Base-by-base conservation (phyloP, 2,888 invertebrate species). In the Amblyjoppa proteus region DNA sequence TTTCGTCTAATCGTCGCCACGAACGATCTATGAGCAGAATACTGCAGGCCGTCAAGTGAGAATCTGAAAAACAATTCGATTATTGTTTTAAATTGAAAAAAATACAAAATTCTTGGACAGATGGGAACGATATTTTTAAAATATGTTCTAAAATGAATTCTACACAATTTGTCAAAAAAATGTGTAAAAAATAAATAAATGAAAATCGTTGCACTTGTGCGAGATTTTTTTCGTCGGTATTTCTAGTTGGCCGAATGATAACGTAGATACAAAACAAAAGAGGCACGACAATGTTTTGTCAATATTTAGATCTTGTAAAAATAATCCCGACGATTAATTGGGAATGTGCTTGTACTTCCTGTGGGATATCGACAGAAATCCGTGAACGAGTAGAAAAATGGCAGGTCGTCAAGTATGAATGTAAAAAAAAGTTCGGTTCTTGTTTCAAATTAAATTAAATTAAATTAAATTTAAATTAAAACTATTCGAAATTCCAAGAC, bases 21-120 rank as follows among this genome's bases (percentile, higher is more conserved):
- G 80, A 61, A 71, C 85, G 75, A 75, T 86, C 84, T 68, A 92
- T 91, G 91, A 88, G 82, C 75, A 89, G 87, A 80, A 69, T 89
- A 87, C 84, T 85, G 16, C 84, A 80, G 88, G 58, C 73, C 34
- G 73, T 88, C 78, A 91, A 88, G 92, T 92, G 92, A 90, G 89
- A 75, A 7, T 16, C 58, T 5, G 7, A 45, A 38, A 31, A n/a
- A 41, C 49, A 64, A 31, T 85, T 61, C 13, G 51, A 28, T 34
- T 64, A 58, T 75, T 66, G 9, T 76, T 28, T 68, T 31, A 4
- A 3, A 51, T 49, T 31, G 20, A 38, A 25, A 34, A 38, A 13
- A 71, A 20, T 20, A 20, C 3, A 49, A 4, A 28, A 28, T 41
- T 4, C 51, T 20, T 13, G 7, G 0, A 16, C n/a, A 51, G 9